Percentiles rank a stretch among this genome's conserved stretches.
Evolutionary conservation across 2,888 invertebrate species (phyloP).

Genomic region (Clunio marinus): DNA sequence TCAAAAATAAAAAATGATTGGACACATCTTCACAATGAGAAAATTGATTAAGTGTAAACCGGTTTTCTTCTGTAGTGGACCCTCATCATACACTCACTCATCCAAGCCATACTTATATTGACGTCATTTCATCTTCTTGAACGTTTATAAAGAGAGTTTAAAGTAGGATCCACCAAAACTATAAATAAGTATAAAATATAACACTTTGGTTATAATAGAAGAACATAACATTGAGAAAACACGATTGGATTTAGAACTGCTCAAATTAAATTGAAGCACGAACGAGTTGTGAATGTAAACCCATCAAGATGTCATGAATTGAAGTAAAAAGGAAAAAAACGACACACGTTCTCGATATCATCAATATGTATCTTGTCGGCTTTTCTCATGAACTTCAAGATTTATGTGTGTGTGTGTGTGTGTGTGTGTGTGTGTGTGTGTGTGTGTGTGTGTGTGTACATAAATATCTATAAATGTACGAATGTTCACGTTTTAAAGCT

Average conservation of each 20-base stretch:
- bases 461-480: too few species aligned
- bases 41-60: background rate
- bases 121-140: too few species aligned
- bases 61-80: background rate
- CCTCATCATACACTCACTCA: background rate
- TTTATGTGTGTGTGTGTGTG: too few species aligned
- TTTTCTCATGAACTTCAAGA: too few species aligned
- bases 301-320: background rate
- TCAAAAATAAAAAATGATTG: background rate
- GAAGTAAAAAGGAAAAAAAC: background rate
- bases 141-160: too few species aligned
- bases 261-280: constrained; percentile 35
- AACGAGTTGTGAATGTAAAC: constrained; percentile 15
- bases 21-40: background rate
- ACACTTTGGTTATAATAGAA: too few species aligned
- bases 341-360: constrained; percentile 30
- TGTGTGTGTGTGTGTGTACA: too few species aligned
- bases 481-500: too few species aligned
- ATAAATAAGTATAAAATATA: too few species aligned
- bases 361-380: background rate
- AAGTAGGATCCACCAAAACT: too few species aligned
- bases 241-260: constrained; percentile 29
- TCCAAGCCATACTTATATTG: background rate
- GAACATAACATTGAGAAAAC: too few species aligned
- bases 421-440: too few species aligned